Base-by-base conservation (phyloP, 2,113 vertebrate genomes). In the Cyanistes caeruleus region DNA sequence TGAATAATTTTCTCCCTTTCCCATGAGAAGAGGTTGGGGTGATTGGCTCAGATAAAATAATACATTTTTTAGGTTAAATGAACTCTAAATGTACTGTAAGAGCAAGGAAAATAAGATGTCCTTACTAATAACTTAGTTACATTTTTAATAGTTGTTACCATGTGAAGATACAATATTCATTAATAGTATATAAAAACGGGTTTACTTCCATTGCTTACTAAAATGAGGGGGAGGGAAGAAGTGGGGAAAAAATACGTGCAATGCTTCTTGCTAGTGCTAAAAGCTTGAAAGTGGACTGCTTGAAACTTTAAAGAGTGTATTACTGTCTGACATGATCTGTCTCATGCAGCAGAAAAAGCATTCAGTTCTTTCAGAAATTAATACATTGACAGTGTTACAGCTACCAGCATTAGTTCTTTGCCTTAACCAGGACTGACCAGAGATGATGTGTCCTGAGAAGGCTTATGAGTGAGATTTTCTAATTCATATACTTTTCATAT, bases 211-310 rank as follows among this genome's bases (percentile, higher is more conserved):
- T 17, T 59, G 27, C 3, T 72, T 49, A 51, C 56, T 44, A 72
- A 56, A 92, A 49, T 25, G 19, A 5, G 4, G 1, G 8, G 5
- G 33, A 2, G 2, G 24, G 6, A 2, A 22, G 13, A 33, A 67
- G 8, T 6, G 46, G 3, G 27, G 23, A 27, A 75, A 75, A 37
- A 44, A 35, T 39, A 76, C 9, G 9, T 52, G 10, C 5, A 33
- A 15, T 46, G 2, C 5, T 41, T 75, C 48, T 56, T 94, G 64
- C 53, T 73, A 41, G 24, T 35, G 6, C 22, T 59, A 44, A 91
- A 84, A 87, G 39, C 30, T 52, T 87, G 25, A 41, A 87, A 82
- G 23, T 67, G 33, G 7, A 46, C 10, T 48, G 21, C 27, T 68
- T 72, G 58, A 74, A 87, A 75, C 21, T 55, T 84, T 20, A 60